Conservation (phyloP, 2,113 vertebrate genomes). For the Microcebus jonahi region DNA sequence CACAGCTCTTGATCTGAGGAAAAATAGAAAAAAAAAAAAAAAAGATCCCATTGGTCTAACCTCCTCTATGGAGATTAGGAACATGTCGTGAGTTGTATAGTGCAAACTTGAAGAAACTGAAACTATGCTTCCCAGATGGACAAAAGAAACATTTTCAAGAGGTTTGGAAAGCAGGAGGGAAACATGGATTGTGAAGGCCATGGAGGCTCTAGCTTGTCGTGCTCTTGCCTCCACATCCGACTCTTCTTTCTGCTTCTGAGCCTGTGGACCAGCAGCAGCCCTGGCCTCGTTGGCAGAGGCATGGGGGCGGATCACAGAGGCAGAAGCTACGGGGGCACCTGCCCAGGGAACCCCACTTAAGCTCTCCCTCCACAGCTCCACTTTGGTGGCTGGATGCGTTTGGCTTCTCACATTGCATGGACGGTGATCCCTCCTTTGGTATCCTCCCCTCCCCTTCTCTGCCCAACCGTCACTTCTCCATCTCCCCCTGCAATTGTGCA, state of each 20-base stretch:
- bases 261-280: background rate
- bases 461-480: background rate
- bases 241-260: accelerated
- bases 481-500: background rate
- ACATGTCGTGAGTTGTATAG: background rate
- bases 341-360: background rate
- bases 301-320: background rate
- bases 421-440: background rate
- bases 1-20: no score
- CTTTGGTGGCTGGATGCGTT: background rate
- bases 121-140: background rate
- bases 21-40: no score
- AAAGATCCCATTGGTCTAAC: background rate
- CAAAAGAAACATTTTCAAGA: background rate
- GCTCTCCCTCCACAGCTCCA: background rate
- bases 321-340: background rate
- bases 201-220: no score
- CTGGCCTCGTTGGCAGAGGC: background rate
- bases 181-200: background rate
- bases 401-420: background rate
- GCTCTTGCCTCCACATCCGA: background rate
- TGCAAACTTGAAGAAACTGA: background rate
- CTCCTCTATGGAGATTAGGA: background rate
- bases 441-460: background rate
- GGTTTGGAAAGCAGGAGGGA: background rate